Evolutionary conservation across 2,797 vertebrate species (phyloP).

Genomic region (Melanogrammus aeglefinus): DNA sequence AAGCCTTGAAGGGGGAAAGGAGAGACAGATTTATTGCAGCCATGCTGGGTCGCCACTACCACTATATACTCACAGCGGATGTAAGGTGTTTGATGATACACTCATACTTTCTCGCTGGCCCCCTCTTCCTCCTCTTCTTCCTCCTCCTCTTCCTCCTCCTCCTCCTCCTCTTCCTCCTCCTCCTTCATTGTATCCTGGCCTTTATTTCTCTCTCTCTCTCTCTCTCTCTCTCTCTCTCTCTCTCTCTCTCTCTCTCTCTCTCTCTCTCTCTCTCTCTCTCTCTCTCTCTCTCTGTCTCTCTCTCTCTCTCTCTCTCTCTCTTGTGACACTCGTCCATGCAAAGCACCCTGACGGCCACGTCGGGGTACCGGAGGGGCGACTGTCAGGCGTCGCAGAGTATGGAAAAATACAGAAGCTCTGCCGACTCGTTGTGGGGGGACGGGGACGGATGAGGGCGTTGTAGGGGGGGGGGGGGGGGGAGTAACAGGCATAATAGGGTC

Average conservation of each 20-base stretch:
- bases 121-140: constrained; percentile 24
- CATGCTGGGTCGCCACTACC: constrained; percentile 57
- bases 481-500: constrained; percentile 81
- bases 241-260: no score
- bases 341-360: constrained; percentile 47
- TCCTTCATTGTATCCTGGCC: constrained; percentile 8
- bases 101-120: constrained; percentile 43
- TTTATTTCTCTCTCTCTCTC: background rate
- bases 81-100: constrained; percentile 6
- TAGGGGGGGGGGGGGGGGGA: constrained; percentile 44
- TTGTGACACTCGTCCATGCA: constrained; percentile 40
- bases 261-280: no score
- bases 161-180: constrained; percentile 32
- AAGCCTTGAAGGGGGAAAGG: constrained; percentile 36
- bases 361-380: constrained; percentile 31
- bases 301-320: no score
- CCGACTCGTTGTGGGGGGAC: constrained; percentile 50
- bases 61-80: constrained; percentile 18
- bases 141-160: constrained; percentile 39
- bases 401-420: no score
- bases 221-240: no score
- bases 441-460: constrained; percentile 18
- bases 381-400: constrained; percentile 65
- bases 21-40: constrained; percentile 26
- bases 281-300: no score